These are phyloP conservation scores for Pionites leucogaster DNA, from an alignment of 2,113 vertebrate genomes.

Conservation along the genomic window DNA sequence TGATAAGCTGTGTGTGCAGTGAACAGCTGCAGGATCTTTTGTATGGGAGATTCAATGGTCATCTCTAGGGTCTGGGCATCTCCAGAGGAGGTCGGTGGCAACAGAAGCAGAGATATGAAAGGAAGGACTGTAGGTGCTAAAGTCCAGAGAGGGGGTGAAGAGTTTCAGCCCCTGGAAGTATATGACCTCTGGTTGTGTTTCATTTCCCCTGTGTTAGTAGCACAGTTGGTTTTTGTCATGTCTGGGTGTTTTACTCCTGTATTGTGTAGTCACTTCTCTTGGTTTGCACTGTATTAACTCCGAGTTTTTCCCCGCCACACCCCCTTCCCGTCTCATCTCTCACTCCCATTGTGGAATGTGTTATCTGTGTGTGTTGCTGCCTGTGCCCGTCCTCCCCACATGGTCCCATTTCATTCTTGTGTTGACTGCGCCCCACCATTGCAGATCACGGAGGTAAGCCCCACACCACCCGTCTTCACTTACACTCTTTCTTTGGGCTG, in stretches of 20 bases:
- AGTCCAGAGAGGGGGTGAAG: not conserved
- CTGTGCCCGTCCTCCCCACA: constrained; percentile 79
- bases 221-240: constrained; percentile 49
- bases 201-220: constrained; percentile 13
- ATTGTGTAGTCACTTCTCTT: constrained; percentile 76
- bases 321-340: constrained; percentile 73
- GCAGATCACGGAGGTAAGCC: constrained; percentile 85
- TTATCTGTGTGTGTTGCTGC: constrained; percentile 82
- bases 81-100: not conserved
- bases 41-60: not conserved
- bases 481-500: constrained; percentile 6
- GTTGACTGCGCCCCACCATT: constrained; percentile 82
- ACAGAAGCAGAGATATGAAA: not conserved
- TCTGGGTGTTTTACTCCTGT: constrained; percentile 72
- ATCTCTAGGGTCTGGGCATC: not conserved
- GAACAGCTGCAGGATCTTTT: not conserved
- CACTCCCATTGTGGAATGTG: constrained; percentile 83
- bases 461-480: not conserved
- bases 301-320: constrained; percentile 71
- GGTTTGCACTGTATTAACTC: constrained; percentile 81
- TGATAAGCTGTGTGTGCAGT: not conserved
- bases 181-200: not conserved
- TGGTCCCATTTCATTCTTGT: constrained; percentile 85
- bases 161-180: not conserved
- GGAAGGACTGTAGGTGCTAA: not conserved